Base-by-base conservation (phyloP, 2,113 vertebrate genomes). In the Pterocles gutturalis region DNA sequence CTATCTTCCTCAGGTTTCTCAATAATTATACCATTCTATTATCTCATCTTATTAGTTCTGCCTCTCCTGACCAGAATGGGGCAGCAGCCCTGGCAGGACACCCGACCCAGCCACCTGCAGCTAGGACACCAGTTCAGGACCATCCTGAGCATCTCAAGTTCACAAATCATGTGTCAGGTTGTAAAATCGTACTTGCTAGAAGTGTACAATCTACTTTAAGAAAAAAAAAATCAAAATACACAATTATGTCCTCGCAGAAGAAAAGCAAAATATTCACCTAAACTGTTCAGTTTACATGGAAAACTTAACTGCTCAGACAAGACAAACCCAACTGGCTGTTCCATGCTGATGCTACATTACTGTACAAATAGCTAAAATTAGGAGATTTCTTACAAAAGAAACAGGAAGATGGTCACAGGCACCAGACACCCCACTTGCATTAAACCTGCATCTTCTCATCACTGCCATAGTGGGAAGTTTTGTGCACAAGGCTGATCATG, bases 221-320 rank as follows among this genome's bases (percentile, higher is more conserved):
- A 21, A 92, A 79, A 48, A 43, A 72, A 31, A 48, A 75, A 16
- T 26, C 75, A 46, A 94, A 90, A 89, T 46, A 87, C 43, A n/a
- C 9, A n/a, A 29, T 66, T 89, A 38, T 12, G 16, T 83, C 58
- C 7, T 65, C 29, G 24, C 3, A 55, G 10, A 60, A 41, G 33
- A 45, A 65, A 83, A 70, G 24, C 7, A 58, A 54, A 78, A 46
- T 36, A 45, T 93, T 25, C 58, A 76, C 19, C 31, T 33, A 22
- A 79, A 36, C n/a, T 45, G 87, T 58, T 58, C 54, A 36, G 85
- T 91, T 95, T 93, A 73, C 73, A 78, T 57, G 76, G 96, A 89
- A 93, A 97, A 82, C 13, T 64, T 75, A 54, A 82, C 79, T 86
- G 83, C 93, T 87, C 54, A 51, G 70, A 58, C 84, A 93, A 89